A percentile compares a stretch with the other conserved stretches of the same genome.
phyloP scores from a whole-genome alignment of 2,888 invertebrate species.

The Pycnomerus fuliginosus region DNA sequence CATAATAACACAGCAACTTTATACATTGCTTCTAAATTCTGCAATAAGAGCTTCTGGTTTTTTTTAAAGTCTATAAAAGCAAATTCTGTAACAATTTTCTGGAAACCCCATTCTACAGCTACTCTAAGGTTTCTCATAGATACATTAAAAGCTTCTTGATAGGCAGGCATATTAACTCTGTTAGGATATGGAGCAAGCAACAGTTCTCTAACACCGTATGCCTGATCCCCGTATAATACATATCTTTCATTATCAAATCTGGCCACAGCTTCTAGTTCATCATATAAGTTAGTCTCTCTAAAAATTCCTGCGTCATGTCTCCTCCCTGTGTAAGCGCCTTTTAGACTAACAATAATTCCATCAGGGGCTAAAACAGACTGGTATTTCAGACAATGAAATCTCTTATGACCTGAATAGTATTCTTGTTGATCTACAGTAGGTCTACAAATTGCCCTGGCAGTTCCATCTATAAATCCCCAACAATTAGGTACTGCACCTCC shows the following conservation, averaged over 20 bases:
- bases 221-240: slow-evolving; percentile 28
- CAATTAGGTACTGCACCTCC: slow-evolving; percentile 23
- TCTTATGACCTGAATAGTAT: slow-evolving; percentile 28
- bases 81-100: slow-evolving; percentile 24
- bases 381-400: slow-evolving; percentile 28
- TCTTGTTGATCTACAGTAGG: slow-evolving; percentile 23
- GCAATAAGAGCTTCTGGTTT: slow-evolving; percentile 26
- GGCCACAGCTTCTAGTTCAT: slow-evolving; percentile 17
- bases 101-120: slow-evolving; percentile 28
- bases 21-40: slow-evolving; percentile 18
- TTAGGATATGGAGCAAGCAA: slow-evolving; percentile 20
- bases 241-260: slow-evolving; percentile 17
- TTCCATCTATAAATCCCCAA: slow-evolving; percentile 29
- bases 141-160: slow-evolving; percentile 9
- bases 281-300: slow-evolving; percentile 24
- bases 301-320: slow-evolving; percentile 32
- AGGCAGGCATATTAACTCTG: background rate
- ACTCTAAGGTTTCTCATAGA: slow-evolving; percentile 7
- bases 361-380: slow-evolving; percentile 29
- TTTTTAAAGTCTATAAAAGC: slow-evolving; percentile 28
- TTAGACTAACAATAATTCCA: slow-evolving; percentile 25
- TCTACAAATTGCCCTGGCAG: slow-evolving; percentile 24
- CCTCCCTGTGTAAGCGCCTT: slow-evolving; percentile 22
- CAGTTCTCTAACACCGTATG: slow-evolving; percentile 24
- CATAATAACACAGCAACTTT: slow-evolving; percentile 18